phyloP scores from a whole-genome alignment of 2,888 invertebrate genomes.

The Gibbula magus region DNA sequence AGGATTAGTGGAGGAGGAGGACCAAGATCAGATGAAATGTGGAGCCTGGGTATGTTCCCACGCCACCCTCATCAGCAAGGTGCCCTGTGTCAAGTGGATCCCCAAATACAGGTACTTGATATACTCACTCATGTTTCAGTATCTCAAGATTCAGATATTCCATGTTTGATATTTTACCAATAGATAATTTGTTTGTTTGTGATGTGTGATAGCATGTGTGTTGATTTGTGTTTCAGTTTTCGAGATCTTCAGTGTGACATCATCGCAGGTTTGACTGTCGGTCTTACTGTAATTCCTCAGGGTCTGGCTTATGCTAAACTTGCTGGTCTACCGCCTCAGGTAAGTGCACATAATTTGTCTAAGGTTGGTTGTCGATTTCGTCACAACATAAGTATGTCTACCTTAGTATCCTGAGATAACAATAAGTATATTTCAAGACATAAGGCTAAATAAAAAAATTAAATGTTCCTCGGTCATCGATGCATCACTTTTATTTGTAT shows the following conservation, averaged over 20 bases:
- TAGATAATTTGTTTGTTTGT: constrained; percentile 81
- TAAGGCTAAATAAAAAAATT: too few relatives aligned
- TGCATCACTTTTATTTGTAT: too few relatives aligned
- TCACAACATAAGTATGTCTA: too few relatives aligned
- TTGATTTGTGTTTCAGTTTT: constrained; percentile 75
- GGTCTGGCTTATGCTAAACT: constrained; percentile 93
- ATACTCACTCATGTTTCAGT: too few relatives aligned
- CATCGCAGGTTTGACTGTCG: constrained; percentile 94
- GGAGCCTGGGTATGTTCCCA: constrained; percentile 52
- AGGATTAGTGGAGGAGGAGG: too few relatives aligned
- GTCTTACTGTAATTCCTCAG: constrained; percentile 93
- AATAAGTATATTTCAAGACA: background rate
- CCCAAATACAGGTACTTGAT: constrained; percentile 65
- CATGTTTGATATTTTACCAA: background rate
- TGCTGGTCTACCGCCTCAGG: constrained; percentile 90
- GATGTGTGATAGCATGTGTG: constrained; percentile 74
- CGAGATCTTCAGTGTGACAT: constrained; percentile 88
- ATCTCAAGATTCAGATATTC: too few relatives aligned
- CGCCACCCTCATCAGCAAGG: constrained; percentile 55
- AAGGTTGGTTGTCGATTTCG: background rate
- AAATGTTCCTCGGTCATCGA: too few relatives aligned
- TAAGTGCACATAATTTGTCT: constrained; percentile 65
- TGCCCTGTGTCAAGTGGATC: constrained; percentile 67
- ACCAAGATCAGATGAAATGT: constrained; percentile 35
- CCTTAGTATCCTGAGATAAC: background rate